These are phyloP conservation scores for Drosophila eugracilis DNA, from an alignment of 1,140 invertebrate species.

Conservation along the genomic window DNA sequence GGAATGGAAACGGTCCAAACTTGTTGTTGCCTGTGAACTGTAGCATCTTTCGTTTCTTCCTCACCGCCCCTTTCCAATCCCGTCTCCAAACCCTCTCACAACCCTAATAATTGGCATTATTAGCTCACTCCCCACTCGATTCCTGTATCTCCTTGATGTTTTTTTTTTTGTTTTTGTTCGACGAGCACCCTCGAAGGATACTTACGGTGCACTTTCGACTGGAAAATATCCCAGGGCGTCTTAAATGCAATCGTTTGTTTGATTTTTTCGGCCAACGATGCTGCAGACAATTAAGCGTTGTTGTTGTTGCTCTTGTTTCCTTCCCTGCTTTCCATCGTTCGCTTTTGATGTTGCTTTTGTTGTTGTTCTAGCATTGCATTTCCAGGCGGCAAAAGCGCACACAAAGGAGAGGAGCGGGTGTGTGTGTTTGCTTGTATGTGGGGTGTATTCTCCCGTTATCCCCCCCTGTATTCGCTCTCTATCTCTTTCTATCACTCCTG, in stretches of 20 bases:
- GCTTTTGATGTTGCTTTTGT: conserved; percentile 18
- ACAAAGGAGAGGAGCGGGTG: conserved; percentile 40
- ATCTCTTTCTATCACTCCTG: conserved; percentile 32
- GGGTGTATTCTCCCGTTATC: conserved; percentile 47
- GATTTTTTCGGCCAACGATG: conserved; percentile 48
- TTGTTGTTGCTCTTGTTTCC: conserved; percentile 36
- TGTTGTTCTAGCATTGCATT: conserved; percentile 53
- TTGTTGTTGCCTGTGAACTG: conserved; percentile 51
- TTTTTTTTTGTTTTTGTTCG: conserved; percentile 11
- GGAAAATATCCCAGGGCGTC: conserved; percentile 25
- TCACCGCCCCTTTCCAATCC: conserved; percentile 16
- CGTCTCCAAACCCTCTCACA: conserved; percentile 9
- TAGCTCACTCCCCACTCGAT: conserved; percentile 58
- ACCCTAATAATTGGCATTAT: conserved; percentile 57
- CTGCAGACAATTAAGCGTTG: conserved; percentile 68
- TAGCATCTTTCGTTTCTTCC: conserved; percentile 10
- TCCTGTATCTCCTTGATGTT: not conserved
- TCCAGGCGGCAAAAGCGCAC: conserved; percentile 52
- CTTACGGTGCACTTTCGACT: conserved; percentile 65
- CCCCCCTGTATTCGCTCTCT: conserved; percentile 12
- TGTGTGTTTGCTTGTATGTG: conserved; percentile 31
- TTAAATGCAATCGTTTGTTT: conserved; percentile 66
- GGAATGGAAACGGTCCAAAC: conserved; percentile 51
- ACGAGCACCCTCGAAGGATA: conserved; percentile 61
- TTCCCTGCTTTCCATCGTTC: conserved; percentile 51